These are phyloP conservation scores for Suillia variegata DNA, from an alignment of 2,888 invertebrate species.

Conservation along the genomic window DNA sequence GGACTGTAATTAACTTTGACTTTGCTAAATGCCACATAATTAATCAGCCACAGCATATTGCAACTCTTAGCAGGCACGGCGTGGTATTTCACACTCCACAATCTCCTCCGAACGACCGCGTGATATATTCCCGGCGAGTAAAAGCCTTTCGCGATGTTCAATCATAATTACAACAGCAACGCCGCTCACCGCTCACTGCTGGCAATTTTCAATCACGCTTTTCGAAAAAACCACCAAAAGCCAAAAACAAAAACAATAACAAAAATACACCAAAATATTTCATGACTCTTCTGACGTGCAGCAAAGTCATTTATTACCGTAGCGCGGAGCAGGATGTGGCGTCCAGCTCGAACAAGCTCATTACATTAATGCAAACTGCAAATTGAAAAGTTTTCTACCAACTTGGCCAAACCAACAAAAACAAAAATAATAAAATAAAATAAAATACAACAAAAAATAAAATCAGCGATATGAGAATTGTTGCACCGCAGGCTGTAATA, in stretches of 20 bases:
- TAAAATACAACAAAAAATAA: not conserved
- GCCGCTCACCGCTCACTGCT: not conserved
- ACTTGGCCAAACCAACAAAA: not conserved
- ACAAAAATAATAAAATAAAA: too few species aligned
- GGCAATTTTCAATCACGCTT: not conserved
- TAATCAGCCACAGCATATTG: too few species aligned
- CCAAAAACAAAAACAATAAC: too few species aligned
- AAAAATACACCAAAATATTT: too few species aligned
- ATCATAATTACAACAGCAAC: too few species aligned
- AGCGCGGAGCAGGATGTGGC: not conserved
- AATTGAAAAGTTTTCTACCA: constrained; percentile 24
- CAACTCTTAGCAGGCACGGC: too few species aligned
- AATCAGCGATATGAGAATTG: not conserved
- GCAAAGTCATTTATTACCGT: constrained; percentile 2
- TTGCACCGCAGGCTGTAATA: not conserved
- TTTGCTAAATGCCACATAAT: too few species aligned
- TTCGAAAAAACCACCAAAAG: too few species aligned
- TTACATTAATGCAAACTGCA: constrained; percentile 28
- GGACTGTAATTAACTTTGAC: too few species aligned
- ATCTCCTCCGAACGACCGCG: too few species aligned
- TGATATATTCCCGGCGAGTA: too few species aligned
- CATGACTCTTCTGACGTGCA: not conserved
- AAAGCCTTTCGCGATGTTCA: constrained; percentile 2
- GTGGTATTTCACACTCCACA: too few species aligned
- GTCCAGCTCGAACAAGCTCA: constrained; percentile 10